A percentile compares a stretch with the other conserved stretches of the same genome.
phyloP scores from a whole-genome alignment of 2,113 vertebrate genomes.

The Cyanoliseus patagonus region DNA sequence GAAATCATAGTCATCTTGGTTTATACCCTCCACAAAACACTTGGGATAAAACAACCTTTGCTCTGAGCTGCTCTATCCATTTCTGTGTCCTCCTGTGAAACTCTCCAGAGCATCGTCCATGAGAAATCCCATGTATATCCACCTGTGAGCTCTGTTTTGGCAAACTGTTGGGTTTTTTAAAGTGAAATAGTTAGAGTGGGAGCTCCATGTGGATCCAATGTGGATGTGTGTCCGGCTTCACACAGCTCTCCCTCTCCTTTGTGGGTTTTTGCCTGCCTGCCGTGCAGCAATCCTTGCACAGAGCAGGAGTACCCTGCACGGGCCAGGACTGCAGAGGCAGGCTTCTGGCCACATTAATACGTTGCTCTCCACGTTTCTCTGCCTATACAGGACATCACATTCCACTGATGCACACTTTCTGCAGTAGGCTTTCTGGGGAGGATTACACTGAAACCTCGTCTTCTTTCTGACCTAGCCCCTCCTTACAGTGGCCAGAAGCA shows the following conservation, averaged over 20 bases:
- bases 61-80: not conserved
- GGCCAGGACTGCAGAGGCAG: not conserved
- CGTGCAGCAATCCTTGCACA: not conserved
- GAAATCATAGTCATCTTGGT: not conserved
- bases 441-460: not conserved
- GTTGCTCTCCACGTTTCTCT: not conserved
- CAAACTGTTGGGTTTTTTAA: not conserved
- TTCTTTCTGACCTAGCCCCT: not conserved
- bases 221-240: not conserved
- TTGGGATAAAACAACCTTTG: not conserved
- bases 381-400: not conserved
- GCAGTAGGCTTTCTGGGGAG: not conserved
- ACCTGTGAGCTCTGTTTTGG: not conserved
- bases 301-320: fast-evolving
- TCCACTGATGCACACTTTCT: not conserved
- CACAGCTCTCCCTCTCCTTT: fast-evolving
- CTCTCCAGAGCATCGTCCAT: not conserved
- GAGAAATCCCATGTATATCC: not conserved
- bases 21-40: not conserved
- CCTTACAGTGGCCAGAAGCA: not conserved
- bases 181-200: not conserved
- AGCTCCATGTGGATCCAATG: fast-evolving
- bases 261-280: not conserved
- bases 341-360: not conserved
- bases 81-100: not conserved